These are phyloP conservation scores for Theocolax elegans DNA, from an alignment of 1,140 invertebrate genomes.

Conservation along the genomic window DNA sequence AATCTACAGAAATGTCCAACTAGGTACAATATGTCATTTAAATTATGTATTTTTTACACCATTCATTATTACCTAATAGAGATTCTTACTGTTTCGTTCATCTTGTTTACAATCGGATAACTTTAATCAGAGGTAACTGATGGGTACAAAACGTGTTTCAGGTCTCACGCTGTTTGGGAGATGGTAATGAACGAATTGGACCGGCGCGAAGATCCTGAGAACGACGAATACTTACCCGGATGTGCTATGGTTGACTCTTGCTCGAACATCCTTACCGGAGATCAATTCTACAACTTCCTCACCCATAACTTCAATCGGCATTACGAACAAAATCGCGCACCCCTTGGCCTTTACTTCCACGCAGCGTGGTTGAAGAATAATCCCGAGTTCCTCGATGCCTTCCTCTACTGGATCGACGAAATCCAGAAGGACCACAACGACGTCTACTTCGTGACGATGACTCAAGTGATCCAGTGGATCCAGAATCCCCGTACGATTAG, in stretches of 20 bases:
- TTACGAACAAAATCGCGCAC: slow-evolving; percentile 93
- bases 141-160: slow-evolving; percentile 44
- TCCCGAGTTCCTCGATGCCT: slow-evolving; percentile 91
- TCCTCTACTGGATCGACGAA: slow-evolving; percentile 96
- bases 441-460: slow-evolving; percentile 98
- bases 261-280: slow-evolving; percentile 91
- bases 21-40: slow-evolving; percentile 68
- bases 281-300: slow-evolving; percentile 96
- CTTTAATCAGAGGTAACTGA: no score
- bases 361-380: slow-evolving; percentile 96
- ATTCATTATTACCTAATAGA: no score
- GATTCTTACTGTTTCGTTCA: no score
- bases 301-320: slow-evolving; percentile 96
- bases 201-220: slow-evolving; percentile 88
- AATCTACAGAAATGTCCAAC: slow-evolving; percentile 94
- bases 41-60: no score
- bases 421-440: slow-evolving; percentile 88
- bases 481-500: slow-evolving; percentile 87
- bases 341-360: slow-evolving; percentile 94
- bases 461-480: slow-evolving; percentile 96
- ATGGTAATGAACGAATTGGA: slow-evolving; percentile 98
- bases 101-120: no score
- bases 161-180: slow-evolving; percentile 91
- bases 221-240: slow-evolving; percentile 91
- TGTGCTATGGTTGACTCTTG: slow-evolving; percentile 98